phyloP scores from a whole-genome alignment of 2,888 invertebrate species.

The Nymphalis urticae region DNA sequence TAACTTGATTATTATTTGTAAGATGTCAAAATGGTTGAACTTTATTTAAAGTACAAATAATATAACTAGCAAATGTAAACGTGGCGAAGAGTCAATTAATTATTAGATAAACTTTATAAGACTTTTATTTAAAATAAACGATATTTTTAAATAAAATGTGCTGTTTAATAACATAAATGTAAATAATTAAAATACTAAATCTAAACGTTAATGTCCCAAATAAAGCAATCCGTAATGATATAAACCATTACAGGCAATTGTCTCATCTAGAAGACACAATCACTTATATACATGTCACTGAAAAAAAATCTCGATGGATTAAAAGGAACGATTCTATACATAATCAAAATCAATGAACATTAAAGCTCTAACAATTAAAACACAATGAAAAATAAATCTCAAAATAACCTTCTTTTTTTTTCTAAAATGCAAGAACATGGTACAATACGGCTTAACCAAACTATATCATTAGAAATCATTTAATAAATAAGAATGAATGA shows the following conservation, averaged over 20 bases:
- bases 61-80: slow-evolving; percentile 7
- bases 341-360: slow-evolving; percentile 49
- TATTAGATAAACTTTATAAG: slow-evolving; percentile 7
- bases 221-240: slow-evolving; percentile 21
- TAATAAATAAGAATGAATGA: slow-evolving; percentile 10
- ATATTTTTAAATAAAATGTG: slow-evolving; percentile 53
- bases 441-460: slow-evolving; percentile 3
- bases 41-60: neutral
- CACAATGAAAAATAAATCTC: slow-evolving; percentile 11
- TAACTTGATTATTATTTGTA: too few species aligned
- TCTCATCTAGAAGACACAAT: slow-evolving; percentile 15
- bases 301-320: slow-evolving; percentile 52
- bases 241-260: slow-evolving; percentile 6
- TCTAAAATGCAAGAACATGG: slow-evolving; percentile 53
- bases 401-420: slow-evolving; percentile 50
- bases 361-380: slow-evolving; percentile 39
- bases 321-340: slow-evolving; percentile 44
- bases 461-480: neutral
- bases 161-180: slow-evolving; percentile 68
- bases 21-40: too few species aligned
- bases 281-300: slow-evolving; percentile 58
- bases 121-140: slow-evolving; percentile 21
- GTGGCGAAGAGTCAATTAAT: slow-evolving; percentile 2
- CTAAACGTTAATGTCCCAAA: slow-evolving; percentile 57
- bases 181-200: slow-evolving; percentile 55